Conservation (phyloP, 2,113 vertebrate genomes). For the Numenius arquata region DNA sequence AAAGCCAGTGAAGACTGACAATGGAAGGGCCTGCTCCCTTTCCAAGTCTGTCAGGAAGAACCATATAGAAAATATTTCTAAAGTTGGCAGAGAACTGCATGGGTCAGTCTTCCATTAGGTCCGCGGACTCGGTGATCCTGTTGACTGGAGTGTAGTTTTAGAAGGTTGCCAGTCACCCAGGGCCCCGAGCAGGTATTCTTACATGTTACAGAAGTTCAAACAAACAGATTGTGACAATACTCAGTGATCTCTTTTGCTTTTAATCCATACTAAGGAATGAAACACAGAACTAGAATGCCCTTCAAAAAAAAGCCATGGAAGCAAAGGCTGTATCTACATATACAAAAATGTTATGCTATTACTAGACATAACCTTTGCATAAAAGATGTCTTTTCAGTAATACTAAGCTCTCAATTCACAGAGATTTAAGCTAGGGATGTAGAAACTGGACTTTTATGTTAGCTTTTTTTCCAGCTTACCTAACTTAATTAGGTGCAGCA, state of each 20-base stretch:
- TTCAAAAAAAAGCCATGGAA: neutral
- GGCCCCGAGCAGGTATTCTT: neutral
- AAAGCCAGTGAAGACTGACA: neutral
- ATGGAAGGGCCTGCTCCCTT: neutral
- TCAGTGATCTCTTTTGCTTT: neutral
- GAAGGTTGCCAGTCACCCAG: neutral
- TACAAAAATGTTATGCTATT: neutral
- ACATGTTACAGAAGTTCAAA: neutral
- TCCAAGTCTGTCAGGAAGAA: neutral
- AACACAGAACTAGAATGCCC: neutral
- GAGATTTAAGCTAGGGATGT: neutral
- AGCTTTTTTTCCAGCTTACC: constrained; percentile 72
- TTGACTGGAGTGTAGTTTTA: neutral
- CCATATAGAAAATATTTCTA: rapidly evolving
- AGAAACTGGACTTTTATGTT: neutral
- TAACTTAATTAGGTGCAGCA: constrained; percentile 95
- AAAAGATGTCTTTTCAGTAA: neutral
- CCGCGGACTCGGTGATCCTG: neutral
- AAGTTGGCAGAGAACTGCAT: neutral
- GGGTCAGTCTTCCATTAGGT: neutral
- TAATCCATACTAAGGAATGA: neutral
- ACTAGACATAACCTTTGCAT: neutral
- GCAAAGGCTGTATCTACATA: neutral
- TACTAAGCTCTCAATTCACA: neutral
- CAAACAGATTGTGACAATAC: neutral